These are phyloP conservation scores for Paramisgurnus dabryanus DNA, from an alignment of 2,113 vertebrate species.

Conservation along the genomic window DNA sequence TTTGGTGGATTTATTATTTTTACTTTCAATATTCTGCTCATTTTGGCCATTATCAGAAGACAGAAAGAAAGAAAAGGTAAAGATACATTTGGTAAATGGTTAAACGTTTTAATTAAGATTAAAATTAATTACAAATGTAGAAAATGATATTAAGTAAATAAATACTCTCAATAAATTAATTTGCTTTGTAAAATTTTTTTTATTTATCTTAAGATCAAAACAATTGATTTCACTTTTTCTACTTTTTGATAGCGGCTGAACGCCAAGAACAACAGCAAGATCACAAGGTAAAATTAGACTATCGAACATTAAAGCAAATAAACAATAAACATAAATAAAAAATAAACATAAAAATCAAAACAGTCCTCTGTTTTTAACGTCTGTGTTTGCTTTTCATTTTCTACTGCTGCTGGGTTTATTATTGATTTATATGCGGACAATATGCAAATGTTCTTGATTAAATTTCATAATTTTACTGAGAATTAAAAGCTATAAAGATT, in stretches of 20 bases:
- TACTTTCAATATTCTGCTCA: not conserved
- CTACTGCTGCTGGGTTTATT: too few relatives aligned
- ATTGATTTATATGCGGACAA: too few relatives aligned
- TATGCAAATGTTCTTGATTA: too few relatives aligned
- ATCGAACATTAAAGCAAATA: too few relatives aligned
- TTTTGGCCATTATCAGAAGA: not conserved
- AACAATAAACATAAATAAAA: too few relatives aligned
- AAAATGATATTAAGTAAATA: not conserved
- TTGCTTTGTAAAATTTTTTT: not conserved
- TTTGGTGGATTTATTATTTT: constrained; percentile 11
- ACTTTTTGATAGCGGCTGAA: not conserved
- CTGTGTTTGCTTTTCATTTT: too few relatives aligned
- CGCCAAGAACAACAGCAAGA: not conserved
- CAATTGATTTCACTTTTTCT: not conserved
- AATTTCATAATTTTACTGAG: too few relatives aligned
- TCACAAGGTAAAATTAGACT: not conserved
- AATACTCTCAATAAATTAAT: not conserved
- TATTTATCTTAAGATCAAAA: not conserved
- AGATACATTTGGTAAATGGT: not conserved
- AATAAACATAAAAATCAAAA: too few relatives aligned
- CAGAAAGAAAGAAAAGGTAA: not conserved
- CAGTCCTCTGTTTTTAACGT: too few relatives aligned
- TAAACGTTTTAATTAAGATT: too few relatives aligned
- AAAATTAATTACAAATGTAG: not conserved
- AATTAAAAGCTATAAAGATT: too few relatives aligned